Conservation (phyloP, 2,113 vertebrate genomes). For the Oncorhynchus keta region DNA sequence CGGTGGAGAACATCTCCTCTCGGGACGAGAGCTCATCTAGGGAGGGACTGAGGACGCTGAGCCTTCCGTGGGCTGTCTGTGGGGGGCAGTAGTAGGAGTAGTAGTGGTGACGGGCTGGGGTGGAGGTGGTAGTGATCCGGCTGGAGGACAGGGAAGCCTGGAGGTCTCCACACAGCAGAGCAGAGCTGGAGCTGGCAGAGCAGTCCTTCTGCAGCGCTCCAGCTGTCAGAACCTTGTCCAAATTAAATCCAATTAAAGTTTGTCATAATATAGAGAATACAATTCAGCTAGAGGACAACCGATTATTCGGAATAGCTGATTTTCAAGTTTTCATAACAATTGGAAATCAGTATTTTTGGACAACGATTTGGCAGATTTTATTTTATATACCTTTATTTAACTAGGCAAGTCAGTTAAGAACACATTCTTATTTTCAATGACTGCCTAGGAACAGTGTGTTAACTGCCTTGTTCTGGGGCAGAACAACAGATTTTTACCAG, state of each 20-base stretch:
- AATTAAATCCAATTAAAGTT: constrained; percentile 4
- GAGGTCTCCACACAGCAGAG: constrained; percentile 19
- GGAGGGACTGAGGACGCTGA: constrained; percentile 76
- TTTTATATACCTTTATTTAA: too few relatives aligned
- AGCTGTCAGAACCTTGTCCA: constrained; percentile 43
- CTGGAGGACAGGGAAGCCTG: constrained; percentile 5
- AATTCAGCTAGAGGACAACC: too few relatives aligned
- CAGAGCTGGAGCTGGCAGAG: constrained; percentile 33
- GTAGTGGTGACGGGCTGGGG: constrained; percentile 50
- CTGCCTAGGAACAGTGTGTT: too few relatives aligned
- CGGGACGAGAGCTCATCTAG: constrained; percentile 76
- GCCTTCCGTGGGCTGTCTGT: constrained; percentile 62
- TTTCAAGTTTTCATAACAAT: too few relatives aligned
- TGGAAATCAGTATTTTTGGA: too few relatives aligned
- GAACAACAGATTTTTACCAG: too few relatives aligned
- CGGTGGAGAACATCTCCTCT: constrained; percentile 77
- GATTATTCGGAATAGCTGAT: too few relatives aligned
- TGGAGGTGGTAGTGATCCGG: constrained; percentile 13
- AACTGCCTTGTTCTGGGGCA: too few relatives aligned
- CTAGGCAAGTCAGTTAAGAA: too few relatives aligned
- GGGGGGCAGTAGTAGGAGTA: constrained; percentile 64
- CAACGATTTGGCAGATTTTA: too few relatives aligned
- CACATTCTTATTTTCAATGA: too few relatives aligned
- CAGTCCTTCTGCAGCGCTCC: constrained; percentile 28
- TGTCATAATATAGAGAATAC: too few relatives aligned